Conservation (phyloP, 2,113 vertebrate species). For the Lampris megalopsis region DNA sequence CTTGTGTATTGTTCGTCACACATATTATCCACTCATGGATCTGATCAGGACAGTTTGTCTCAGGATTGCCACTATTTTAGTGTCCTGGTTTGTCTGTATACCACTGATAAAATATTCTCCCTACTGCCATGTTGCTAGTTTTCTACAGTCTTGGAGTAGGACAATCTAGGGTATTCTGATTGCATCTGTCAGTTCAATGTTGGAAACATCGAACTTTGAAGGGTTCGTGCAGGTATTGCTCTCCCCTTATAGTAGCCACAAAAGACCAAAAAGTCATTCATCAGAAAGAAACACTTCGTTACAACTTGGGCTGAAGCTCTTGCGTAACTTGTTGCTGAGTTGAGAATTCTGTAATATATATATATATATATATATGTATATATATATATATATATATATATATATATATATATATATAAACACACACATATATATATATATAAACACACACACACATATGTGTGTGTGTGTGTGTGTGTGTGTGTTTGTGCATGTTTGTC, state of each 20-base stretch:
- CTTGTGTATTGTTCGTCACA: background rate
- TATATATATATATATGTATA: too few species aligned
- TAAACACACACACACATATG: too few species aligned
- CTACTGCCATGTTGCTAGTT: slow-evolving; percentile 13
- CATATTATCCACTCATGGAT: slow-evolving; percentile 1
- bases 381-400: too few species aligned
- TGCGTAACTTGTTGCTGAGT: background rate
- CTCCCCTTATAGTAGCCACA: slow-evolving; percentile 21
- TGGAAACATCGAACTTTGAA: slow-evolving; percentile 14
- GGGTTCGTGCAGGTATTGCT: slow-evolving; percentile 9
- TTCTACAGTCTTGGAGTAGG: slow-evolving; percentile 39
- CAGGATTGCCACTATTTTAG: slow-evolving; percentile 37
- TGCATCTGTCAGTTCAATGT: slow-evolving; percentile 12
- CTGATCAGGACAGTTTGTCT: slow-evolving; percentile 33
- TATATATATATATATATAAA: too few species aligned
- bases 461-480: too few species aligned
- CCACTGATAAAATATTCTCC: slow-evolving; percentile 20
- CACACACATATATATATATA: too few species aligned
- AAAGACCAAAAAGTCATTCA: slow-evolving; percentile 35
- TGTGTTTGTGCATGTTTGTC: too few species aligned
- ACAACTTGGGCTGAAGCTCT: slow-evolving; percentile 29
- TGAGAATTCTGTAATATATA: background rate
- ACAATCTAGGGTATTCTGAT: slow-evolving; percentile 66
- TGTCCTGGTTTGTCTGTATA: slow-evolving; percentile 3
- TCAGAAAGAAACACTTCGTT: slow-evolving; percentile 35